These are phyloP conservation scores for Chionoecetes opilio DNA, from an alignment of 1,140 invertebrate species.

Conservation along the genomic window DNA sequence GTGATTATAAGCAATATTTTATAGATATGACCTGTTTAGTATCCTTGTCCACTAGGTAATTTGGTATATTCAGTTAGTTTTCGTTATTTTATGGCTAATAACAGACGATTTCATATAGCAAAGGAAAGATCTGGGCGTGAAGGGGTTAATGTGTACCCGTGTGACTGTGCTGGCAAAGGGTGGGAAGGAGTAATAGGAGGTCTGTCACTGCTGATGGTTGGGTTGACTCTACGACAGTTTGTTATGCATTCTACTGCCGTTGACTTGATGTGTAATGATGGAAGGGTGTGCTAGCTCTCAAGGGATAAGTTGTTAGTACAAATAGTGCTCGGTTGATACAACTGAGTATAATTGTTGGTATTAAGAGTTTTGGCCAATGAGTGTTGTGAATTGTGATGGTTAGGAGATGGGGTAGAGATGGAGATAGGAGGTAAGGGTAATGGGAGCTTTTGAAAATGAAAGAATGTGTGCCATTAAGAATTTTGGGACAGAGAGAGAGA, in stretches of 20 bases:
- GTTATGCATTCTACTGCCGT: neutral
- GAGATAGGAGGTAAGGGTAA: neutral
- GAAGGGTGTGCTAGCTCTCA: neutral
- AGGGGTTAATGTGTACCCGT: too few species aligned
- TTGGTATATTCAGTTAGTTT: too few species aligned
- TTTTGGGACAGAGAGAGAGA: neutral
- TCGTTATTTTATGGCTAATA: too few species aligned
- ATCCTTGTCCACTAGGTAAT: too few species aligned
- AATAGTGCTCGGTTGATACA: neutral
- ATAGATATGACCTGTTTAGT: too few species aligned
- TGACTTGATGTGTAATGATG: neutral
- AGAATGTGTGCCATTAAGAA: neutral
- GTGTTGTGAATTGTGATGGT: neutral
- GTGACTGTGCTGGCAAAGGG: too few species aligned
- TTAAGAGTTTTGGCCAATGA: neutral
- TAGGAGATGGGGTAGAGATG: neutral
- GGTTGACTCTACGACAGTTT: neutral
- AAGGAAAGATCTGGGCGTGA: too few species aligned
- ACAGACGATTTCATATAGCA: too few species aligned
- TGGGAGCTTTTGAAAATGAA: slow-evolving; percentile 33
- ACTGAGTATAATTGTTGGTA: neutral
- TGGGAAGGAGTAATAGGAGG: too few species aligned
- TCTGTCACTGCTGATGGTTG: neutral
- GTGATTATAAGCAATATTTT: too few species aligned
- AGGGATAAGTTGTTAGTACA: neutral